Conservation (phyloP, 1,140 invertebrate species). For the Lucilia cuprina region DNA sequence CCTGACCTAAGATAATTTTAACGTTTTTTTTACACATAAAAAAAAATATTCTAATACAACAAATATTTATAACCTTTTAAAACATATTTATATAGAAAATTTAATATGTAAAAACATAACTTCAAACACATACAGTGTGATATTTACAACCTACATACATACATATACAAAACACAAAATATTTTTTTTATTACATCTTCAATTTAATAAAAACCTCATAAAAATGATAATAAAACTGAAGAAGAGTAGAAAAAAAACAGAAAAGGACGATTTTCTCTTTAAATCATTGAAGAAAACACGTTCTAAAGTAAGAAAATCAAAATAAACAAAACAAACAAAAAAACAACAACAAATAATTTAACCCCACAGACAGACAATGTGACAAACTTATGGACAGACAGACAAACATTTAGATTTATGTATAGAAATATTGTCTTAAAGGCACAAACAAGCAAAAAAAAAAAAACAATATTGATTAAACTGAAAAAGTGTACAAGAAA, state of each 20-base stretch:
- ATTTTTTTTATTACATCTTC: neutral
- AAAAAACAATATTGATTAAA: neutral
- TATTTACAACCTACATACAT: no score
- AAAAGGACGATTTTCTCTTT: neutral
- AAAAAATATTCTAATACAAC: neutral
- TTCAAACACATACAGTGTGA: no score
- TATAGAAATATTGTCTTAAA: neutral
- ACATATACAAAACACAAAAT: no score
- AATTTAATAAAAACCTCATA: slow-evolving; percentile 1
- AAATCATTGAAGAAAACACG: neutral
- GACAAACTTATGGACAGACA: no score
- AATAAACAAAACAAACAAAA: neutral
- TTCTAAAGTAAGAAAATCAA: neutral
- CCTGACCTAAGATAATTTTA: neutral
- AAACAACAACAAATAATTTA: no score
- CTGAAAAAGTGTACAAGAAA: neutral
- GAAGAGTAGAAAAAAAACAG: neutral
- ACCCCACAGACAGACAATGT: neutral
- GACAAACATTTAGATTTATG: neutral
- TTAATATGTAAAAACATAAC: no score
- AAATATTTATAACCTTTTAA: neutral
- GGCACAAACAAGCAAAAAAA: neutral
- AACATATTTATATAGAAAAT: neutral
- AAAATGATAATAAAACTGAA: slow-evolving; percentile 15
- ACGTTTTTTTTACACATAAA: neutral